Conservation (phyloP, 1,140 invertebrate species). For the Aradophagus sp. region DNA sequence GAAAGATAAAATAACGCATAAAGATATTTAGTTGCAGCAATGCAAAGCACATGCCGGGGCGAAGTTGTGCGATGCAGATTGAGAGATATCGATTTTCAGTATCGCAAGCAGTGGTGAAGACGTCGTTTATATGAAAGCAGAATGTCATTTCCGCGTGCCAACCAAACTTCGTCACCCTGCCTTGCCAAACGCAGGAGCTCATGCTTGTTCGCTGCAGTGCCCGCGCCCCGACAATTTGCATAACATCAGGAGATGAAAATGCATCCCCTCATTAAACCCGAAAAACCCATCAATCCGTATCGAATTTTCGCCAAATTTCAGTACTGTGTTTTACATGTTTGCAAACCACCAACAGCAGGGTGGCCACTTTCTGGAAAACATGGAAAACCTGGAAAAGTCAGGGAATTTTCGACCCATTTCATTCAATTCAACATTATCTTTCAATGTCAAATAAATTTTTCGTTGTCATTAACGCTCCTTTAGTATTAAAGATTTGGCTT, state of each 20-base stretch:
- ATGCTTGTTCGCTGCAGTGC: constrained; percentile 29
- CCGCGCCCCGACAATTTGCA: constrained; percentile 31
- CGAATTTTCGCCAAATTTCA: not conserved
- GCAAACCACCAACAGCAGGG: no score
- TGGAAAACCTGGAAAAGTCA: no score
- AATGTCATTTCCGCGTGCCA: constrained; percentile 43
- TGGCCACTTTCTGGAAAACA: no score
- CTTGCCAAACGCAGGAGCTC: constrained; percentile 41
- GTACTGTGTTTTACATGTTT: no score
- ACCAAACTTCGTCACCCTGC: constrained; percentile 40
- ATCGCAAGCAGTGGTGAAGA: constrained; percentile 35
- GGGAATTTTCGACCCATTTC: no score
- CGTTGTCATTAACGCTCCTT: no score
- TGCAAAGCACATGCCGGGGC: constrained; percentile 11
- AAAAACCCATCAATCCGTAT: constrained; percentile 15
- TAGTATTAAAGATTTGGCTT: no score
- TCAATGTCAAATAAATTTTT: no score
- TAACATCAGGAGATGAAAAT: constrained; percentile 35
- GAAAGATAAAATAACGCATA: constrained; percentile 17
- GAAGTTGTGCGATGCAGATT: constrained; percentile 29
- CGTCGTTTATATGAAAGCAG: constrained; percentile 46
- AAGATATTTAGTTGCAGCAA: constrained; percentile 25
- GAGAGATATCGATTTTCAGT: constrained; percentile 43
- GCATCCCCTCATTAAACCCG: constrained; percentile 31
- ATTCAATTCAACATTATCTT: no score